Base-by-base conservation (phyloP, 1,140 invertebrate species). In the Drosophila asahinai region DNA sequence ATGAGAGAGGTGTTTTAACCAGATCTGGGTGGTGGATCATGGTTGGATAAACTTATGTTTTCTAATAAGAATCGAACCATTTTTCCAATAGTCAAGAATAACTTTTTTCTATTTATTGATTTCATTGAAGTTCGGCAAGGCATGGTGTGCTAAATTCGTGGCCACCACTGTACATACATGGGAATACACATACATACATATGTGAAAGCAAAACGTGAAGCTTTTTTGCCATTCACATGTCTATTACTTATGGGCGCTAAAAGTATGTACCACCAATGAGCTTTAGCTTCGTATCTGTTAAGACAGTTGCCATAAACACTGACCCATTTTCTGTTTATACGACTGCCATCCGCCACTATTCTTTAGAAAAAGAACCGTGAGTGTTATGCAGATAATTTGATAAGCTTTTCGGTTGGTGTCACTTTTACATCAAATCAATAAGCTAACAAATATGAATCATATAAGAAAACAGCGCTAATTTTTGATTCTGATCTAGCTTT, bases 201-300 rank as follows among this genome's bases (percentile, higher is more conserved):
- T 15, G 5, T 42, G 5, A 42, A 27, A 25, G 22, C 7, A 49
- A 15, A 6, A 27, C 5, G n/a, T 5, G 9, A 36, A 55, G 52
- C 52, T 22, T 55, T 52, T 36, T 55, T 38, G 52, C 33, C 52
- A 55, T 38, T 54, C 15, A 52, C 49, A 51, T 30, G 25, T 11
- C 1, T 6, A 9, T 6, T 33, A 14, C 4, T 14, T 2, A 5
- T 55, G 12, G 9, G 3, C 17, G 9, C 19, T 15, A 55, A 36
- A 54, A 55, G 5, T 19, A 36, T 19, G 12, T 22, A 12, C 17
- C 3, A 8, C 9, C 7, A 14, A 36, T 33, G 3, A 22, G 30
- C 30, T 54, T 54, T 15, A 54, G 12, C 17, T 17, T 38, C 33
- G 22, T 55, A 55, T 38, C 17, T 38, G 15, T 38, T 19, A 5